These are phyloP conservation scores for Phymorhynchus buccinoides DNA, from an alignment of 1,140 invertebrate genomes.

Conservation along the genomic window DNA sequence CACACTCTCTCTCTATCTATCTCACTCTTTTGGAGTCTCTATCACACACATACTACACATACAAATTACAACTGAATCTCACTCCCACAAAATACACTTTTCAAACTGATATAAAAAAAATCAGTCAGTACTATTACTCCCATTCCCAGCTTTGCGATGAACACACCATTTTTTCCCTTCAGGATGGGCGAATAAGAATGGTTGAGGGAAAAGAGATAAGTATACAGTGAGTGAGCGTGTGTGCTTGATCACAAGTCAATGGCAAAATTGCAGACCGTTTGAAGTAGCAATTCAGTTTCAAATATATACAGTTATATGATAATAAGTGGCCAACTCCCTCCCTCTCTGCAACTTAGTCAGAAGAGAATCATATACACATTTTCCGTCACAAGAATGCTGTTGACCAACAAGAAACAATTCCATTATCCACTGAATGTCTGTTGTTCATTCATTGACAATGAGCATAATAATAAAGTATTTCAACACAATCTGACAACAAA, in stretches of 20 bases:
- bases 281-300: not conserved
- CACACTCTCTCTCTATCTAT: no score
- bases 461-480: not conserved
- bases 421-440: not conserved
- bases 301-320: not conserved
- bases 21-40: no score
- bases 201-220: no score
- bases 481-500: not conserved
- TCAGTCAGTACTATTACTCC: not conserved
- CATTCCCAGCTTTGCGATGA: not conserved
- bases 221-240: not conserved
- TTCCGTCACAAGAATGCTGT: slow-evolving; percentile 30
- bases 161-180: not conserved
- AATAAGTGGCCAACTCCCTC: not conserved
- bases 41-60: no score
- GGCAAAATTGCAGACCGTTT: not conserved
- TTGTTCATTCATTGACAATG: not conserved
- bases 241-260: not conserved
- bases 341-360: not conserved
- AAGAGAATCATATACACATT: not conserved
- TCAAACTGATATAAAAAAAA: no score
- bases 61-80: not conserved
- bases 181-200: no score
- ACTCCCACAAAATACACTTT: no score
- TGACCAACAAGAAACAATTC: slow-evolving; percentile 20